These are phyloP conservation scores for Chromobotia macracanthus DNA, from an alignment of 2,797 vertebrate genomes.

Conservation along the genomic window DNA sequence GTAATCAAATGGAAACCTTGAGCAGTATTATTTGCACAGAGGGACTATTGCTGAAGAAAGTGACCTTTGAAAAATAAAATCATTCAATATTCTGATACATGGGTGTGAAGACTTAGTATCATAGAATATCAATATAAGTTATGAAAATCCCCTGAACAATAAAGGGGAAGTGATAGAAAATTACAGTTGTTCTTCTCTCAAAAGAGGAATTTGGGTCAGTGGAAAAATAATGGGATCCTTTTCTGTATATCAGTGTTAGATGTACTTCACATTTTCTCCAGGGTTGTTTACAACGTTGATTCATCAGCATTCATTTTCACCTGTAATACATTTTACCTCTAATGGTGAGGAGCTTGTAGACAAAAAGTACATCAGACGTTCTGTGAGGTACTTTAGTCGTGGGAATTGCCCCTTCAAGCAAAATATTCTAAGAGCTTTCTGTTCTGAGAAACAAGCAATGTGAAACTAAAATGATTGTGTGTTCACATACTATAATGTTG, in stretches of 20 bases:
- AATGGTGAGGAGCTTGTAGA: neutral
- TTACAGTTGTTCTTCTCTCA: neutral
- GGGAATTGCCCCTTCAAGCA: neutral
- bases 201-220: slow-evolving; percentile 15
- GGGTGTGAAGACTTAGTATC: neutral
- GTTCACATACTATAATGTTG: neutral
- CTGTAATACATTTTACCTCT: neutral
- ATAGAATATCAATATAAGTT: neutral
- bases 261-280: neutral
- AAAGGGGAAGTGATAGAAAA: neutral
- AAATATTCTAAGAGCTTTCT: neutral
- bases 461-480: neutral
- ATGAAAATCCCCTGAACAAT: slow-evolving; percentile 10
- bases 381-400: neutral
- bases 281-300: neutral
- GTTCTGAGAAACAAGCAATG: slow-evolving; percentile 1
- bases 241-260: neutral
- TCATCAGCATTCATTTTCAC: neutral
- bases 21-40: neutral
- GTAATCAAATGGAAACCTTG: neutral
- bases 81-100: neutral
- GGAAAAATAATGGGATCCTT: neutral
- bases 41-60: neutral
- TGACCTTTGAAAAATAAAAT: neutral
- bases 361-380: slow-evolving; percentile 12